Percentiles rank a stretch among this genome's conserved stretches.
Conservation (phyloP, 2,888 invertebrate genomes). For the Hymenopus coronatus region DNA sequence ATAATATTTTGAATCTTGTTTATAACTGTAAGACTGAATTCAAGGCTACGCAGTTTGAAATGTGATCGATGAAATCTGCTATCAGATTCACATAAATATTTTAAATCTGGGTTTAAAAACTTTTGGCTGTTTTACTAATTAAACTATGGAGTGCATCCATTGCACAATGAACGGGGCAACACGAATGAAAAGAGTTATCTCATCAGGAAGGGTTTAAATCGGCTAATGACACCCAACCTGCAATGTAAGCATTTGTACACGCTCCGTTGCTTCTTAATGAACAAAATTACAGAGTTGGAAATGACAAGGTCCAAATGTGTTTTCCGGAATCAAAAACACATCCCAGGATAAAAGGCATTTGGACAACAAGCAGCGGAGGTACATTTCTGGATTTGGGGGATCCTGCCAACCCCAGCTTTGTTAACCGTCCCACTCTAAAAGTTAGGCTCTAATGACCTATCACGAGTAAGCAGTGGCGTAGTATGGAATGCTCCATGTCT, state of each 20-base stretch:
- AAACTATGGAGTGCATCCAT: neutral
- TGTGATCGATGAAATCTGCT: neutral
- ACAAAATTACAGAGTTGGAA: neutral
- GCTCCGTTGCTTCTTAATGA: neutral
- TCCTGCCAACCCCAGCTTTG: neutral
- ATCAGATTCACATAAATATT: neutral
- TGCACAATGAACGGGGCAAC: neutral
- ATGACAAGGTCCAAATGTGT: neutral
- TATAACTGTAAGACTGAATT: no score
- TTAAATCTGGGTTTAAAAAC: neutral
- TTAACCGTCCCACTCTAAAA: neutral
- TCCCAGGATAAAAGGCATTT: neutral
- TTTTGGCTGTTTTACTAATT: neutral
- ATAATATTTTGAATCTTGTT: no score
- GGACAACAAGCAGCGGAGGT: neutral
- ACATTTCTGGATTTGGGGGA: neutral
- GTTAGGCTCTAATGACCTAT: neutral
- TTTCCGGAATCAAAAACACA: neutral
- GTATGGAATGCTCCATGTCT: no score
- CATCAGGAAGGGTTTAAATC: neutral
- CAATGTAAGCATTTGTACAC: neutral
- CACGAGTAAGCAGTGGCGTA: no score
- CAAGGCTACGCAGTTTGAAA: no score
- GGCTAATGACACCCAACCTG: neutral
- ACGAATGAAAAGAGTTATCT: neutral